These are phyloP conservation scores for Zootermopsis nevadensis DNA, from an alignment of 2,888 invertebrate species.

Conservation along the genomic window DNA sequence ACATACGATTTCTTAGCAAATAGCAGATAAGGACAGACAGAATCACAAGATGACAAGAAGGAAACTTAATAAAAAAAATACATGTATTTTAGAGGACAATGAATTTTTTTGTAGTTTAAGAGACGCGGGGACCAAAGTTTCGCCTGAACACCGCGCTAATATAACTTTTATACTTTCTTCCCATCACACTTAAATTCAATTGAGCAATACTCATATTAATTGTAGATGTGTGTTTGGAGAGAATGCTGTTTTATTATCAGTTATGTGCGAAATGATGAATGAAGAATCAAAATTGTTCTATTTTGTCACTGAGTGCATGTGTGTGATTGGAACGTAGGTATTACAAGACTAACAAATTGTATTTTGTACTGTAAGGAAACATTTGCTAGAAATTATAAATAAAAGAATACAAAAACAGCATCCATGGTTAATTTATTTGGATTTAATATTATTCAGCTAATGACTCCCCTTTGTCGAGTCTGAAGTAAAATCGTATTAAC, in stretches of 20 bases:
- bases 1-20: too few relatives aligned
- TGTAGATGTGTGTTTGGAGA: not conserved
- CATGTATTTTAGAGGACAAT: too few relatives aligned
- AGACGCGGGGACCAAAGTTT: not conserved
- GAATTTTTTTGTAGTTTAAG: not conserved
- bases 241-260: not conserved
- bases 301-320: not conserved
- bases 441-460: too few relatives aligned
- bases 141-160: not conserved
- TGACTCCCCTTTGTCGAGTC: too few relatives aligned
- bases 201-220: constrained; percentile 12
- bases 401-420: not conserved
- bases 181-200: constrained; percentile 18
- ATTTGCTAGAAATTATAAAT: constrained; percentile 13
- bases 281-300: not conserved
- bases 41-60: too few relatives aligned
- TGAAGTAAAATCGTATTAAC: too few relatives aligned
- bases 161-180: not conserved
- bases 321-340: not conserved
- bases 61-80: too few relatives aligned
- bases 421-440: too few relatives aligned
- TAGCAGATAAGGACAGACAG: too few relatives aligned
- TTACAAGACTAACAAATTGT: constrained; percentile 20
- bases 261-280: not conserved
- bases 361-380: constrained; percentile 13